A percentile compares a stretch with the other conserved stretches of the same genome.
These are phyloP conservation scores for Protomyctophum bolini DNA, from an alignment of 2,113 vertebrate species.

Conservation along the genomic window DNA sequence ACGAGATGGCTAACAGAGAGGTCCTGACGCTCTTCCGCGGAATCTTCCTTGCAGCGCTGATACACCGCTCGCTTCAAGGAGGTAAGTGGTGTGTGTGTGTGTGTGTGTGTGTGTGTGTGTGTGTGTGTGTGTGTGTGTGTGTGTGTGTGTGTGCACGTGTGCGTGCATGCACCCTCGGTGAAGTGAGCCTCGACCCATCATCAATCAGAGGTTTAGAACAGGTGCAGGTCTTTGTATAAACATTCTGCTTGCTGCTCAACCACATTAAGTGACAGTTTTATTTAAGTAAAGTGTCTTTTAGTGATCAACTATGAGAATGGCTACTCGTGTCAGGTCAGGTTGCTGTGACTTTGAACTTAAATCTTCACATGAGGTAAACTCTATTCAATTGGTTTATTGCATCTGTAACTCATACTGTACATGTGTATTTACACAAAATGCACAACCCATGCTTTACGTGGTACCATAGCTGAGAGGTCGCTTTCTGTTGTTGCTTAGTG, in stretches of 20 bases:
- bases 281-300: no score
- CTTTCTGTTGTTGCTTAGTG: conserved; percentile 2
- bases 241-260: no score
- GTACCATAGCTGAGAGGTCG: neutral
- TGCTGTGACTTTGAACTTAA: no score
- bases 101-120: no score
- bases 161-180: conserved; percentile 41
- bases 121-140: no score
- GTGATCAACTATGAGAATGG: no score
- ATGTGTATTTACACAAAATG: neutral
- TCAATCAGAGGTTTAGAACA: conserved; percentile 43
- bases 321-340: no score
- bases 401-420: neutral
- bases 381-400: neutral
- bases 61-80: conserved; percentile 89
- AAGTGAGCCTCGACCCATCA: conserved; percentile 30
- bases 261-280: no score
- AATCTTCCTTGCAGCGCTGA: conserved; percentile 83
- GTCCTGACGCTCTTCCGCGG: conserved; percentile 82
- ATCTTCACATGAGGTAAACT: no score
- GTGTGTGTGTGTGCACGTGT: no score
- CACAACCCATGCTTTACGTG: neutral
- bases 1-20: conserved; percentile 91
- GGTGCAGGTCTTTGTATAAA: conserved; percentile 40
- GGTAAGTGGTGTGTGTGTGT: conserved; percentile 79